Evolutionary conservation across 2,113 vertebrate species (phyloP).

Genomic region (Theristicus caerulescens): DNA sequence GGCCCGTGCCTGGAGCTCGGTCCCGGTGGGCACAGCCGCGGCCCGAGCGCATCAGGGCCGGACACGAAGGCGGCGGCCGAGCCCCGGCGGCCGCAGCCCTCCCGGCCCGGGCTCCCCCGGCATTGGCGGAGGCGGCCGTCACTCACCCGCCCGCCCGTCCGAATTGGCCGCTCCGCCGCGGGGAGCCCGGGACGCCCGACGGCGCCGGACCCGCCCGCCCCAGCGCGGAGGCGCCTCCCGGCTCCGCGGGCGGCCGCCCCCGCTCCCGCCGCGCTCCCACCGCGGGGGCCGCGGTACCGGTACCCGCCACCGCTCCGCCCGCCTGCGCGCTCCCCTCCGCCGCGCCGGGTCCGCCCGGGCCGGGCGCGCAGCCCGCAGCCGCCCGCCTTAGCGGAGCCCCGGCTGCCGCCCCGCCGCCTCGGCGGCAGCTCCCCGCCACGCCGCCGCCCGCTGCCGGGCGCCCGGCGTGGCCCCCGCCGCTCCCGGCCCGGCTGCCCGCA

Average conservation of each 20-base stretch:
- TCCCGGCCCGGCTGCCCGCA: not conserved
- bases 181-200: not conserved
- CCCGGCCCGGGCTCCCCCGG: not conserved
- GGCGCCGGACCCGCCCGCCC: constrained; percentile 12
- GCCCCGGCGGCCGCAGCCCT: not conserved
- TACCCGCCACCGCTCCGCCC: not conserved
- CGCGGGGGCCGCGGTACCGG: too few relatives aligned
- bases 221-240: not conserved
- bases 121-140: not conserved
- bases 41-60: not conserved
- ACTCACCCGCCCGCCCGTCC: not conserved
- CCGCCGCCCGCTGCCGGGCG: not conserved
- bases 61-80: not conserved
- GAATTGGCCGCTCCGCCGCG: not conserved
- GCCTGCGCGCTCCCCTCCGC: not conserved
- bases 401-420: not conserved
- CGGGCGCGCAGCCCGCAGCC: not conserved
- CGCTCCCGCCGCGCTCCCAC: not conserved
- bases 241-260: not conserved
- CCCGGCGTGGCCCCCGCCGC: not conserved
- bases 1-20: not conserved
- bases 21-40: not conserved
- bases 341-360: not conserved
- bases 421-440: too few relatives aligned
- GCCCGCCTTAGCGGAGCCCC: not conserved